Evolutionary conservation across 2,888 invertebrate species (phyloP), one percentile per base, ranked within the genome.

Genomic region (Euplexia lucipara): DNA sequence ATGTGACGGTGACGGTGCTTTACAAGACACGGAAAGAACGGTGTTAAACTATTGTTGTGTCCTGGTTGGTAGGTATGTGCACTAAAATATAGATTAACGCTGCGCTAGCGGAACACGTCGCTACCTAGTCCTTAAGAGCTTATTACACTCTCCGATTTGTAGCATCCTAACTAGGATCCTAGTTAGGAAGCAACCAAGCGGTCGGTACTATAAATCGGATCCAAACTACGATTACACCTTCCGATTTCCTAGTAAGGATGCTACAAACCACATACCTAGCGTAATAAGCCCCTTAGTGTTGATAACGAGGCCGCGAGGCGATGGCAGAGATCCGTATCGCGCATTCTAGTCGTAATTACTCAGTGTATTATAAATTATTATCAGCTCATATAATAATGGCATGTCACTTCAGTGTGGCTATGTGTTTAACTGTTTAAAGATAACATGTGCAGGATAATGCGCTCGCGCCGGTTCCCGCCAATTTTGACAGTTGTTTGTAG

Each of bases 401-500:
- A 42, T 9, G 41, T 34, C 34, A 26, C 26, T 48, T 45, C 39
- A 35, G 44, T 5, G 32, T 37, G 14, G 39, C 22, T 48, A 47
- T 47, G 12, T 37, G 8, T 30, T 10, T 35, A 30, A 12, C 9
- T 37, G 8, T 30, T 10, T 35, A 30, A 12, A 70, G 70, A 49
- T 62, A 52, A 54, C 41, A 59, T 56, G 48, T 34, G 49, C 44
- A 56, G 57, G 59, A 56, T n/a, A n/a, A n/a, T 48, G 56, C 78
- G 53, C n/a, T n/a, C 8, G 67, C 47, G 47, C 53, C 53, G 66
- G 42, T 85, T 89, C 86, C 90, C 90, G 90, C 89, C 88, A 79
- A 65, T 84, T 88, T 86, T 84, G 86, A 86, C 87, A 91, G 91
- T 90, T 72, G 77, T 67, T 63, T 65, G 83, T 78, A 78, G 86